Base-by-base conservation (phyloP, 2,888 invertebrate species). In the Xylophagus ater region DNA sequence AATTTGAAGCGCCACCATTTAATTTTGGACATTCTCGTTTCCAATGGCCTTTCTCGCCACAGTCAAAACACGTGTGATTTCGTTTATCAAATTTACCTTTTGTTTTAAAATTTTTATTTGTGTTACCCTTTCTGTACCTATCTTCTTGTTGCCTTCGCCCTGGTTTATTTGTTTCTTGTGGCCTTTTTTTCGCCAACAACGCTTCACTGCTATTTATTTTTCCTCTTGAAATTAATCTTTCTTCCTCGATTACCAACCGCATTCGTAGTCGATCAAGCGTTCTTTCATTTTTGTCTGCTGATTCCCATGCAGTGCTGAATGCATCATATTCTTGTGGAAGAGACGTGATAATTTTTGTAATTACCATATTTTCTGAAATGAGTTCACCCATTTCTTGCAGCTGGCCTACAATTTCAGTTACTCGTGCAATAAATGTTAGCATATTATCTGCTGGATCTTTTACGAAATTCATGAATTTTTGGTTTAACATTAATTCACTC, bases 261-360 rank as follows among this genome's bases (percentile, higher is more conserved):
- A 42, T 40, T 23, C 37, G 42, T 18, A 51, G 40, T 19, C 48
- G 42, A n/a, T 43, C 41, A 10, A 52, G 10, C 4, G 40, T 51
- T 40, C 50, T 47, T 4, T 46, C 44, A 2, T n/a, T 44, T 19
- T 13, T 13, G 7, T 47, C 35, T 8, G 42, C 46, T 15, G 47
- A 50, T 32, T 51, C 49, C 47, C 47, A 50, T 25, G 46, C 56
- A 0, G 55, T 54, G 1, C 54, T 38, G 40, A 58, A 59, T 47
- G 58, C 54, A 26, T 50, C 55, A 26, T 42, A 46, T 39, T 48
- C 30, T 12, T 43, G 39, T 14, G 49, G 49, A 21, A 49, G 32
- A 4, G 45, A 43, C 36, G 44, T 44, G 15, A 47, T 13, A 10
- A 48, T 45, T 45, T 47, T 46, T n/a, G 48, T 46, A 23, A 46